Evolutionary conservation across 2,113 vertebrate genomes (phyloP), one percentile per base, ranked within the genome.

Genomic region (Zapus hudsonius): DNA sequence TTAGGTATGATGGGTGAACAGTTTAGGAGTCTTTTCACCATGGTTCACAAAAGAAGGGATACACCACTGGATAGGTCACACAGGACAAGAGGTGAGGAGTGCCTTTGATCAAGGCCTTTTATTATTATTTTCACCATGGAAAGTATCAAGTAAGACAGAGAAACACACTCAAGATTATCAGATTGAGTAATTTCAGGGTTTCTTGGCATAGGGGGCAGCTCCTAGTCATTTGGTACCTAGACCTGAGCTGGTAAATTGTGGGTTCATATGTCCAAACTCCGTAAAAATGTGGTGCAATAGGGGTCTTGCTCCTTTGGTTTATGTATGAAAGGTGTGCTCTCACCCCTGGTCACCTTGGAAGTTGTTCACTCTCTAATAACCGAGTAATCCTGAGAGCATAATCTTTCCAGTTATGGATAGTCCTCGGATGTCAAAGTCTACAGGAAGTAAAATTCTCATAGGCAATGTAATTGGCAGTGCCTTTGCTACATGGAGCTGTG

Each of bases 21-120:
- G 20, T 23, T 42, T 52, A 85, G 57, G 13, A 31, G 38, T 55
- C 31, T 55, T 31, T 33, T 55, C 22, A 29, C 25, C 33, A 38
- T 1, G 16, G 52, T 82, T 33, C 17, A 29, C 61, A 31, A 72
- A 38, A 16, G 63, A 33, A 59, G 9, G n/a, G 17, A 22, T 27
- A 27, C 2, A 3, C 20, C 8, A 47, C 7, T n/a, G 12, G 5
- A 19, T 16, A 12, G 2, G 36, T 0, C 3, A 25, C 9, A 9
- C 8, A 1, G 9, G 4, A 38, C 9, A 61, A 63, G 59, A 29
- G 52, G 17, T 42, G 42, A 25, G 6, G 5, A 23, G 47, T 12
- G 23, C 3, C 33, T 22, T 15, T 23, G 75, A 17, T 11, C 9
- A 22, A 17, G 40, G 40, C 1, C 13, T 23, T 70, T 66, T 64